Evolutionary conservation across 2,888 invertebrate genomes (phyloP).

Genomic region (Drosophila helvetica): DNA sequence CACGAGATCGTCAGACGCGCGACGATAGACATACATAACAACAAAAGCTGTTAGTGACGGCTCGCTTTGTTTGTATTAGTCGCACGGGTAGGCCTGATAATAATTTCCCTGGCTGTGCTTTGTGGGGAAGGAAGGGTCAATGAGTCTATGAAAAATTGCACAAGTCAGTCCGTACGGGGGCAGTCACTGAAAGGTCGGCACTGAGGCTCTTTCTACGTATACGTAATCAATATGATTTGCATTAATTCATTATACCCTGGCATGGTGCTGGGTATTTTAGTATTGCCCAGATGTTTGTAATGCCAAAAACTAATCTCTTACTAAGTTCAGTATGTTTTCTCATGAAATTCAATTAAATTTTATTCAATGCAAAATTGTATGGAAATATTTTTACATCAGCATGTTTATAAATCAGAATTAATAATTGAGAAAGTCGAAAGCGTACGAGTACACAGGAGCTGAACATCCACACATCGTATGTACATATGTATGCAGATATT

Average conservation of each 20-base stretch:
- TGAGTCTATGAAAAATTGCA: conserved; percentile 6
- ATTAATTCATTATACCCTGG: not conserved
- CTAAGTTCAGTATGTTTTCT: not conserved
- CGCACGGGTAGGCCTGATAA: conserved; percentile 20
- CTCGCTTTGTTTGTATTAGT: conserved; percentile 16
- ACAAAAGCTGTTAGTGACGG: conserved; percentile 12
- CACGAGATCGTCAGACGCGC: conserved; percentile 8
- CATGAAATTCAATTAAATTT: not conserved
- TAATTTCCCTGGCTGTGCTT: conserved; percentile 5
- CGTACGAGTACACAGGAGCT: no score
- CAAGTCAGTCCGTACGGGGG: conserved; percentile 19
- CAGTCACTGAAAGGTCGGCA: conserved; percentile 21
- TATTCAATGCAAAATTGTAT: no score
- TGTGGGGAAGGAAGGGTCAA: not conserved
- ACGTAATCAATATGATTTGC: conserved; percentile 27
- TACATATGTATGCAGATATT: no score
- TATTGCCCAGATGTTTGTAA: not conserved
- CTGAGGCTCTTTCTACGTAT: conserved; percentile 1
- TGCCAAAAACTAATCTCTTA: not conserved
- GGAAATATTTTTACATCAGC: no score
- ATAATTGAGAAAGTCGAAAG: no score
- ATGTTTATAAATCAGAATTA: no score
- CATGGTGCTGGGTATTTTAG: not conserved
- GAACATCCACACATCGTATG: no score
- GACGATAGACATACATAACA: conserved; percentile 27